phyloP scores from a whole-genome alignment of 2,888 invertebrate genomes.

The Agrochola litura region DNA sequence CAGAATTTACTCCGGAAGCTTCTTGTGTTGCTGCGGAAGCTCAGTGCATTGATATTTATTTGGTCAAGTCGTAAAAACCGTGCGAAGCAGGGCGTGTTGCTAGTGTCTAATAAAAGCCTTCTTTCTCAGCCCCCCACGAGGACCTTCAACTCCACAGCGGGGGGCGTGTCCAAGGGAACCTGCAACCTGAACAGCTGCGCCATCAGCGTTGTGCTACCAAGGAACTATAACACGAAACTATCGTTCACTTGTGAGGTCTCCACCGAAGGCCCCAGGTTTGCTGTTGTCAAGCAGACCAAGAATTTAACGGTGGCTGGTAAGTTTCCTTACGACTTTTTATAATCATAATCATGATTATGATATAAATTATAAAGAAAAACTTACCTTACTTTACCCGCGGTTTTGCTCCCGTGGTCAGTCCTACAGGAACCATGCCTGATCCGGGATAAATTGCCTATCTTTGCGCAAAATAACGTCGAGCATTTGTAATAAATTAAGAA shows the following conservation, averaged over 20 bases:
- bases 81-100: too few relatives aligned
- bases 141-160: slow-evolving; percentile 83
- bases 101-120: neutral
- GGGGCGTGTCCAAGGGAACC: slow-evolving; percentile 76
- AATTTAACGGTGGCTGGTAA: slow-evolving; percentile 86
- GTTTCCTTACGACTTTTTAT: slow-evolving; percentile 20
- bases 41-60: neutral
- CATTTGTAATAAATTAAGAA: neutral
- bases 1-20: neutral
- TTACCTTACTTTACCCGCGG: too few relatives aligned
- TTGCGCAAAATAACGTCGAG: neutral
- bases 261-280: slow-evolving; percentile 86
- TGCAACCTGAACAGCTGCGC: slow-evolving; percentile 83
- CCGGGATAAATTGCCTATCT: neutral
- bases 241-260: slow-evolving; percentile 87
- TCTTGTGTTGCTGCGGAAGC: too few relatives aligned
- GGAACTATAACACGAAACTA: slow-evolving; percentile 79
- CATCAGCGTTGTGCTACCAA: slow-evolving; percentile 82
- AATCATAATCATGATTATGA: too few relatives aligned
- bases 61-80: neutral
- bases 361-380: too few relatives aligned
- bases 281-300: slow-evolving; percentile 86
- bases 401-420: neutral
- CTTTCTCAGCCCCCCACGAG: slow-evolving; percentile 81
- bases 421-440: neutral